phyloP scores from a whole-genome alignment of 2,113 vertebrate species.

The Rhinolophus sinicus region DNA sequence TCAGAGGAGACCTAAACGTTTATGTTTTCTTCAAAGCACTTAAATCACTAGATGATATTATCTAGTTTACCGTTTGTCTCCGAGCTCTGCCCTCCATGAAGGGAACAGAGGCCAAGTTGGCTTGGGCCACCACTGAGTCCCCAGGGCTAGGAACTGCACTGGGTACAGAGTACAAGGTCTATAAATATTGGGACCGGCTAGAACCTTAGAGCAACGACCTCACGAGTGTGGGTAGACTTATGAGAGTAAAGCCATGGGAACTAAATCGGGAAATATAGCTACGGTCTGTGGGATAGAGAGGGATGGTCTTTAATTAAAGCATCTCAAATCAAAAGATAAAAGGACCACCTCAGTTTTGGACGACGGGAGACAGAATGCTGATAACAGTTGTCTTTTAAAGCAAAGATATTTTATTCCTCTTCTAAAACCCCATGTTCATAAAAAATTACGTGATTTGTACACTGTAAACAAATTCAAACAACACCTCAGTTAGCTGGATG shows the following conservation, averaged over 20 bases:
- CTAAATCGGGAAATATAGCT: neutral
- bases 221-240: neutral
- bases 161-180: neutral
- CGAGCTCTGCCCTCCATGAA: neutral
- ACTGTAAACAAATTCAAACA: slow-evolving; percentile 32
- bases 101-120: neutral
- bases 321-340: slow-evolving; percentile 16
- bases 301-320: neutral
- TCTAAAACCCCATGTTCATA: neutral
- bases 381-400: neutral
- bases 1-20: neutral
- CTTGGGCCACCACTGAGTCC: neutral
- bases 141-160: neutral
- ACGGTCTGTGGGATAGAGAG: neutral
- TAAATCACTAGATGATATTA: neutral
- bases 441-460: neutral
- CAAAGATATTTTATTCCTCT: neutral
- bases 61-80: neutral
- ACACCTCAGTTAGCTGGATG: slow-evolving; percentile 4
- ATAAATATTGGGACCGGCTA: neutral
- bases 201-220: neutral
- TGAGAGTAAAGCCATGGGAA: neutral
- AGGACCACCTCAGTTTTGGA: neutral
- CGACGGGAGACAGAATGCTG: neutral
- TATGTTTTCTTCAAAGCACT: neutral